phyloP scores from a whole-genome alignment of 2,797 vertebrate species.

The Graptemys geographica region DNA sequence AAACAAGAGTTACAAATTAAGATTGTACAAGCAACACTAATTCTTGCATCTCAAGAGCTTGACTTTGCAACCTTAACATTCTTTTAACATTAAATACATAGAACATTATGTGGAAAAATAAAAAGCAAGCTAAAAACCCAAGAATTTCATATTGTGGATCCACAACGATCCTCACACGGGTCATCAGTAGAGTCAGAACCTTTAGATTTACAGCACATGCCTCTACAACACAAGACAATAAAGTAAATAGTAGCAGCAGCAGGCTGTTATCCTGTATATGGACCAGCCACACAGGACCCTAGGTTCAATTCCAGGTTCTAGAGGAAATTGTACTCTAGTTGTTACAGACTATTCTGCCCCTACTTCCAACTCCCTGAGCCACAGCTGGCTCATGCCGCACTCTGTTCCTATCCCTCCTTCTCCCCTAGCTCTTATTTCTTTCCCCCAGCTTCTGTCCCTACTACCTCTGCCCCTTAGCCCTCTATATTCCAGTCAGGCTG shows the following conservation, averaged over 20 bases:
- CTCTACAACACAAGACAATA: background rate
- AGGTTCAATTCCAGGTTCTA: background rate
- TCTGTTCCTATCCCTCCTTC: background rate
- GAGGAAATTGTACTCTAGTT: background rate
- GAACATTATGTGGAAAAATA: background rate
- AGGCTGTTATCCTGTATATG: background rate
- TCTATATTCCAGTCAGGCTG: background rate
- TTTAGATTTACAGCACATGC: background rate
- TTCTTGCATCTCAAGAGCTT: background rate
- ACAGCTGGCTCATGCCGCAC: background rate
- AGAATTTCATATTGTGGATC: background rate
- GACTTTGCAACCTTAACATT: background rate
- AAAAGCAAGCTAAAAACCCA: background rate
- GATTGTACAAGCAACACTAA: background rate
- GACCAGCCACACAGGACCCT: background rate
- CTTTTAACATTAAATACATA: background rate
- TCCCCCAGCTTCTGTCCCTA: background rate
- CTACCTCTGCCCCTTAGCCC: background rate
- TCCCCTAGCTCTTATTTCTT: background rate
- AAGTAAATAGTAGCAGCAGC: background rate
- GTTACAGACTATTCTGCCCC: background rate
- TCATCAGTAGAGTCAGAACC: background rate
- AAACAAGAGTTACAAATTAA: background rate
- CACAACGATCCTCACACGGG: background rate
- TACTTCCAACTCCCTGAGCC: background rate